Evolutionary conservation across 1,140 invertebrate species (phyloP).

Genomic region (Holotrichia oblita): DNA sequence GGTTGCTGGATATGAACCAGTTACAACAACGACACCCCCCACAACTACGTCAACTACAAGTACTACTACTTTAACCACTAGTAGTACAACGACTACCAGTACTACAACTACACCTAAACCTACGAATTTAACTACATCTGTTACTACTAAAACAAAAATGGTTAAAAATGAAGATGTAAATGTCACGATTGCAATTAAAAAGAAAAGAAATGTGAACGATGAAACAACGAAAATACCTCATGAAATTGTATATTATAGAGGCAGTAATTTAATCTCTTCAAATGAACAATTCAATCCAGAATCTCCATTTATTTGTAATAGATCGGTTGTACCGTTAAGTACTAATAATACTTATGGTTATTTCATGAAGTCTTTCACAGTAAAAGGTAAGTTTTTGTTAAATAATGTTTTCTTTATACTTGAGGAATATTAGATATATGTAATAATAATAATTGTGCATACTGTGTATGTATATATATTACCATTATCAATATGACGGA

Average conservation of each 20-base stretch:
- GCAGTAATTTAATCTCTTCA: slow-evolving; percentile 28
- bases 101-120: slow-evolving; percentile 50
- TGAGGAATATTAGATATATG: no score
- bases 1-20: slow-evolving; percentile 71
- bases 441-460: no score
- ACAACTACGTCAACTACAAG: slow-evolving; percentile 67
- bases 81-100: slow-evolving; percentile 54
- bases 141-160: slow-evolving; percentile 48
- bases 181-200: not conserved
- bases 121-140: slow-evolving; percentile 41
- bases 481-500: no score
- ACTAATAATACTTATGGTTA: slow-evolving; percentile 77
- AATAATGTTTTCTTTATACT: no score
- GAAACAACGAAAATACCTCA: slow-evolving; percentile 2
- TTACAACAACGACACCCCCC: slow-evolving; percentile 68
- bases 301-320: slow-evolving; percentile 69
- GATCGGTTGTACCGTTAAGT: slow-evolving; percentile 67
- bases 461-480: no score
- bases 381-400: slow-evolving; percentile 67
- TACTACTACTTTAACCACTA: slow-evolving; percentile 50
- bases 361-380: slow-evolving; percentile 66
- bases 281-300: slow-evolving; percentile 52
- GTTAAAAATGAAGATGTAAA: slow-evolving; percentile 13
- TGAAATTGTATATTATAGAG: slow-evolving; percentile 50
- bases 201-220: not conserved